Conservation (phyloP, 2,113 vertebrate species). For the Anhinga rufa region DNA sequence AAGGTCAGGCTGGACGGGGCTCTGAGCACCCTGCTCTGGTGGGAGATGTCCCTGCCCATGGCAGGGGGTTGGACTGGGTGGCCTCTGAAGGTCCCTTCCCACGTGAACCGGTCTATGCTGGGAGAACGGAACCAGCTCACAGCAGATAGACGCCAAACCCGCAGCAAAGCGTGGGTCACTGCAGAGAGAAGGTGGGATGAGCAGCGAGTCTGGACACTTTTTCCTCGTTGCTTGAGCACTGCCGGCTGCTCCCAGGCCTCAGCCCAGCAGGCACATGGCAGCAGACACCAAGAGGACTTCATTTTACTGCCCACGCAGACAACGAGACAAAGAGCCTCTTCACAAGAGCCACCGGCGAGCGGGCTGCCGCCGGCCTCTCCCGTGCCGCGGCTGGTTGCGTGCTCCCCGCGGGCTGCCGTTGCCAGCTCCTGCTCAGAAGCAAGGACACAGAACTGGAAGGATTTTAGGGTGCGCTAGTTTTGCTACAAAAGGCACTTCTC, state of each 20-base stretch:
- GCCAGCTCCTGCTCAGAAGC: neutral
- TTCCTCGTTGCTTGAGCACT: neutral
- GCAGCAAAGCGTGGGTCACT: neutral
- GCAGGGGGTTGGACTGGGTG: no score
- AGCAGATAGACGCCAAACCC: neutral
- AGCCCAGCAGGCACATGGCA: neutral
- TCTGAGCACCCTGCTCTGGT: no score
- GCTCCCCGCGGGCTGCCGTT: neutral
- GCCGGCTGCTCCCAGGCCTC: neutral
- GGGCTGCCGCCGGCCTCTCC: neutral
- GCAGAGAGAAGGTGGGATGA: neutral
- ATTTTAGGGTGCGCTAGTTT: neutral
- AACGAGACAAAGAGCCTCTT: neutral
- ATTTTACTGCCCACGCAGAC: neutral
- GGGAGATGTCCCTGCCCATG: neutral
- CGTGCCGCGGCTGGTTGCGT: rapidly evolving
- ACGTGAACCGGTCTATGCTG: no score
- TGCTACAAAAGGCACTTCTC: neutral
- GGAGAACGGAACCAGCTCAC: neutral
- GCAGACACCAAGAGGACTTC: neutral
- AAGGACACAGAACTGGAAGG: neutral
- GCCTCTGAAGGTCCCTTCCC: no score
- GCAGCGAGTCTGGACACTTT: neutral
- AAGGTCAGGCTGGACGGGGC: no score
- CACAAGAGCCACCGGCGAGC: neutral